Base-by-base conservation (phyloP, 1,140 invertebrate species). In the Papilio machaon region DNA sequence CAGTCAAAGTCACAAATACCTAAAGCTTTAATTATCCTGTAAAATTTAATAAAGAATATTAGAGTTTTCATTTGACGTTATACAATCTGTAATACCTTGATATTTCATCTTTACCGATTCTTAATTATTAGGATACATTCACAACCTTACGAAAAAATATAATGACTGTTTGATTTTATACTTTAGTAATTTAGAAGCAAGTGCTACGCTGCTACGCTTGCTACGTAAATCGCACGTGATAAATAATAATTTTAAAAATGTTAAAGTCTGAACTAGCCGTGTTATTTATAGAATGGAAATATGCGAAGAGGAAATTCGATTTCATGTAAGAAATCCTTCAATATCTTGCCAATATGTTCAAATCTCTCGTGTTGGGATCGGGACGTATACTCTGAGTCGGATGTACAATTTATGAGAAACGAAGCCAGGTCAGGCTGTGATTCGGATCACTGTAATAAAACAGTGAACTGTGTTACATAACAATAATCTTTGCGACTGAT, bases 371-470 rank as follows among this genome's bases (percentile, higher is more conserved):
- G 64, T 67, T 15, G 64, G 64, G 64, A 35, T 35, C 64, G 64
- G 10, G 64, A 67, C 64, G 30, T 35, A 67, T 67, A 35, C 64
- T 23, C 64, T 67, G 64, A 67, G 64, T 67, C 30, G 64, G 23
- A 38, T 38, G 23, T 67, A 67, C 10, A 6, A 67, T 67, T 67
- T 67, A 67, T 67, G 64, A 67, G 64, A 3, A 67, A 67, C 64
- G 30, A 67, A 67, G 1, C 60, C 60, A 64, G 19, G 5, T 30
- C 30, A 13, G 30, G 64, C 64, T 35, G 10, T 35, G 64, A 35
- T 67, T 38, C 30, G 13, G 30, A 67, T 67, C 30, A 30, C 19
- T 13, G 64, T 35, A 67, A 67, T 67, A 35, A 60, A 67, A 67
- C 60, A 67, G 35, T 67, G 60, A 67, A 15, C 10, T 67, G 60